Base-by-base conservation (phyloP, 1,140 invertebrate genomes). In the Pseudoatta argentina region DNA sequence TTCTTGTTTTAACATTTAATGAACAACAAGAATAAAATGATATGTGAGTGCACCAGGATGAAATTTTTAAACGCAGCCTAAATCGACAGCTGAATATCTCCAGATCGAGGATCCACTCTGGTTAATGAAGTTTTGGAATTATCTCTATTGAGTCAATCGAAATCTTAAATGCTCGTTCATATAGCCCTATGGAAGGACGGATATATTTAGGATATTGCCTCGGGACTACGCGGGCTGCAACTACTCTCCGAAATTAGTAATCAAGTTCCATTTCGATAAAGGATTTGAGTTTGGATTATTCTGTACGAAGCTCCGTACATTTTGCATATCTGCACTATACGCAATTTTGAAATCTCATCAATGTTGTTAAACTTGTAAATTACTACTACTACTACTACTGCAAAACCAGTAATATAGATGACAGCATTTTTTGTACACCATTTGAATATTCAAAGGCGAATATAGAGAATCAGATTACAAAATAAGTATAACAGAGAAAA, bases 181-280 rank as follows among this genome's bases (percentile, higher is more conserved):
- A 53, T 64, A 73, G 64, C 14, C 53, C 75, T 81, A 67, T 18
- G 51, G 64, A 67, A 64, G 34, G 24, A n/a, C n/a, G 44, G 48
- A 79, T 73, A 71, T 86, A 87, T 90, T 89, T 87, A 87, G 88
- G 44, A 86, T 86, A 86, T 78, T 71, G 76, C 63, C 78, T 72
- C 67, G 59, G 76, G 69, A 86, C 72, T 44, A 39, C 21, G 14
- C 57, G 7, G 53, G 21, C 53, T 79, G 64, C 57, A 88, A 39
- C 75, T 87, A 90, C 86, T 89, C 77, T 88, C 59, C 48, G 51
- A 73, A 86, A 90, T 90, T 86, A 89, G 63, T 89, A 81, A 89
- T 90, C 76, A 75, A 55, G 30, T 85, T 57, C 76, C 77, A 72
- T 73, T 87, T 30, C 24, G 86, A 69, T 77, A 64, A 76, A 63